phyloP scores from a whole-genome alignment of 2,113 vertebrate genomes.

The Sciurus niger region DNA sequence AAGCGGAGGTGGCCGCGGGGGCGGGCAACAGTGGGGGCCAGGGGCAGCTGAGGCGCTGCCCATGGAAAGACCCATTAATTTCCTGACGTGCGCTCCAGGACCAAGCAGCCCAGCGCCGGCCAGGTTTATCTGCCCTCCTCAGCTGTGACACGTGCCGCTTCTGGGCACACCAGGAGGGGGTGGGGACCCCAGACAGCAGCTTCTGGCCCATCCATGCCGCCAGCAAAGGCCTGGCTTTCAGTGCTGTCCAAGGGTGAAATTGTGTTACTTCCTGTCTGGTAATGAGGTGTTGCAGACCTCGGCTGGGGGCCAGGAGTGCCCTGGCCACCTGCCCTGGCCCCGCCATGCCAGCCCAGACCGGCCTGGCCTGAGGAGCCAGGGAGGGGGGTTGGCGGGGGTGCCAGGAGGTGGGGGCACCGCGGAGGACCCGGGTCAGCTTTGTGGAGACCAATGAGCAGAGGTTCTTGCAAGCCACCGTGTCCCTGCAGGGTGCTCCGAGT shows the following conservation, averaged over 20 bases:
- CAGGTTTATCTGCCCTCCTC: conserved; percentile 89
- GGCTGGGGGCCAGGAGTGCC: neutral
- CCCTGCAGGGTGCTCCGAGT: neutral
- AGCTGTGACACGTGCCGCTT: conserved; percentile 87
- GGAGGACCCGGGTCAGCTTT: neutral
- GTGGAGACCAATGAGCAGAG: neutral
- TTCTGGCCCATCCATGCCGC: conserved; percentile 84
- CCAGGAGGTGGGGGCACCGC: neutral
- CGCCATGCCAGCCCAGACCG: neutral
- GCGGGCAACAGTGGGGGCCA: neutral
- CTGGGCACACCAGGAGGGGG: conserved; percentile 83
- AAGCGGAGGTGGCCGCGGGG: neutral
- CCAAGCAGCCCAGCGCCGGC: conserved; percentile 76
- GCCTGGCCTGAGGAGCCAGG: neutral
- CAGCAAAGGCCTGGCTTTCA: conserved; percentile 85
- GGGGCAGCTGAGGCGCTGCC: conserved; percentile 23
- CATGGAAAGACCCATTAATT: conserved; percentile 86
- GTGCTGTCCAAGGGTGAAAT: conserved; percentile 90
- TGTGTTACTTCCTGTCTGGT: conserved; percentile 86
- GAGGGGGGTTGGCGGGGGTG: rapidly evolving
- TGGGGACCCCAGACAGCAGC: conserved; percentile 74
- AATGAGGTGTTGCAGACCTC: conserved; percentile 86
- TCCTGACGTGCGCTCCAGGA: conserved; percentile 83
- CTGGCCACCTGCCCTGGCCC: neutral
- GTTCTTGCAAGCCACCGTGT: neutral